Evolutionary conservation across 2,888 invertebrate genomes (phyloP), one percentile per base, ranked within the genome.

Genomic region (Cryptocheilus praepositus): DNA sequence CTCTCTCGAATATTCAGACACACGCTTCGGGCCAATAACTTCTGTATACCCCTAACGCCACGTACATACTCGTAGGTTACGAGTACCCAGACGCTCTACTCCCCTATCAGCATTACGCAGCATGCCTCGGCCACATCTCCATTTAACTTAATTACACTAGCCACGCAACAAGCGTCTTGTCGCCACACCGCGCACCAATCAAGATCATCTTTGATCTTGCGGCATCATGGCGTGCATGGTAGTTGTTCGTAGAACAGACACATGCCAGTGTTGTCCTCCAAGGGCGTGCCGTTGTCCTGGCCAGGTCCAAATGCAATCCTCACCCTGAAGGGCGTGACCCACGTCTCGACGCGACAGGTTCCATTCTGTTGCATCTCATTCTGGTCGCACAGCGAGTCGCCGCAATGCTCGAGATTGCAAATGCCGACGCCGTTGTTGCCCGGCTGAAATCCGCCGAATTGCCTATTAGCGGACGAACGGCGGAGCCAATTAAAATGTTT

Each of bases 221-320:
- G 36, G 36, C 11, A 45, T 86, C 81, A 87, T 53, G 81, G 64
- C n/a, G 90, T 88, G 86, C 95, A 96, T 54, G 93, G 92, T 76
- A 93, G 87, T 88, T 95, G 95, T 64, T 92, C 91, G 82, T 94
- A 96, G 68, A 90, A 91, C 56, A 96, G 86, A 81, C 96, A 96
- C 90, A 94, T 94, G 22, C 96, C 96, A 45, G 95, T 92, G 83
- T 95, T 95, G 72, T 96, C 95, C 75, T 96, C 96, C 0, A 95
- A 93, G 45, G 92, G 93, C 49, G 81, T 83, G 16, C 79, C 82
- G 28, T 78, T 83, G 21, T 92, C 91, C 78, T 93, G 93, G n/a
- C 90, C 85, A 0, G 93, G 91, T 0, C 95, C 95, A 85, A 96
- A 95, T 82, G 94, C 93, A 0, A 96, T 92, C 5, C 94, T 93